Evolutionary conservation across 1,140 invertebrate genomes (phyloP), one percentile per base, ranked within the genome.

Genomic region (Protaetia brevitarsis): DNA sequence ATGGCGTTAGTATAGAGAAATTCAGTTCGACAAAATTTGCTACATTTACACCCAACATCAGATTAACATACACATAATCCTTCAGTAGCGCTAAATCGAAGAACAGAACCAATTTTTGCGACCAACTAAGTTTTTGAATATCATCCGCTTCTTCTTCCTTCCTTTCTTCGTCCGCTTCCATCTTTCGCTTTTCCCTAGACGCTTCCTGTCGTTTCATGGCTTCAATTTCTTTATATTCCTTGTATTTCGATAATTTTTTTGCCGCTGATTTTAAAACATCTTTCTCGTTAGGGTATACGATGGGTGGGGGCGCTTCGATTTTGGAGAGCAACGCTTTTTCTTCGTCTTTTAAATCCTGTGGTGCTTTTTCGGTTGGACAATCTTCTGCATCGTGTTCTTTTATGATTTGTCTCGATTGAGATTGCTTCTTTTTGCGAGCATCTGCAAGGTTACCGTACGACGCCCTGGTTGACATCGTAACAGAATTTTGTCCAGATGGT

Each of bases 11-110:
- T 2, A 87, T 74, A 1, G 86, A 84, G 70, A 89, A 89, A 72
- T 88, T 89, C 1, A 87, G 81, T 72, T 90, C 88, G 0, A 85
- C 86, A 70, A 87, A 87, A 10, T 86, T 83, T 0, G 87, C 87
- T 1, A 89, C 73, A 0, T 86, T 86, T 63, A 89, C 77, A 0
- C 88, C 87, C n/a, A 88, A 66, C 78, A 88, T 83, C 34, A 89
- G 83, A 73, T 86, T 89, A 1, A 89, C 75, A 66, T 84, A 87
- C 58, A 82, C 75, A 6, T 81, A 79, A 74, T 87, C 85, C 45
- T 77, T 78, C 0, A 87, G 72, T n/a, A 86, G 69, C 61, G 81
- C 79, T 1, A 86, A 71, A 69, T 86, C 85, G 66, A 85, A 85
- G 26, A 84, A 79, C 10, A 77, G 69, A 0, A 78, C 70, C 16